A percentile compares a stretch with the other conserved stretches of the same genome.
These are phyloP conservation scores for Pecten maximus DNA, from an alignment of 2,888 invertebrate species.

Conservation along the genomic window DNA sequence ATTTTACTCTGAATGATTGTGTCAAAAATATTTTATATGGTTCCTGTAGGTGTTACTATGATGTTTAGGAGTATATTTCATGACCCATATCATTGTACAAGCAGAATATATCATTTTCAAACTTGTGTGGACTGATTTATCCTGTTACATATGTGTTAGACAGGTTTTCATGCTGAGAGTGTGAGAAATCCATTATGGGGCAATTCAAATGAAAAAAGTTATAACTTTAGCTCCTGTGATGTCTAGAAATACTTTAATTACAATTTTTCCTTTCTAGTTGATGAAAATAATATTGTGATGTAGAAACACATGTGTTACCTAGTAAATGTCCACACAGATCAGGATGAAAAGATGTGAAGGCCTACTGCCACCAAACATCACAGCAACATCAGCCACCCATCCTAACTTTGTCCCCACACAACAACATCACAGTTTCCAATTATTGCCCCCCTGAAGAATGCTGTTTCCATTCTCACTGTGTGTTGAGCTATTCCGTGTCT, in stretches of 20 bases:
- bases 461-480: neutral
- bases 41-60: too few relatives aligned
- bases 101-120: neutral
- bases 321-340: slow-evolving; percentile 7
- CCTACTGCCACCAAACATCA: neutral
- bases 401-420: neutral
- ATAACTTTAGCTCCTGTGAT: neutral
- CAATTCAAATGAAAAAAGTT: neutral
- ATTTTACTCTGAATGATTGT: too few relatives aligned
- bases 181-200: neutral
- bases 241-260: neutral
- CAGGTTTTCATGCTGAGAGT: neutral
- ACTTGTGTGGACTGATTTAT: neutral
- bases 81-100: neutral
- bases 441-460: neutral
- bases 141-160: neutral
- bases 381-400: neutral
- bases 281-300: neutral
- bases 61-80: neutral
- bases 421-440: neutral
- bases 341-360: neutral
- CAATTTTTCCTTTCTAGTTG: neutral
- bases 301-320: neutral
- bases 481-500: neutral
- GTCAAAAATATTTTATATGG: too few relatives aligned